phyloP scores from a whole-genome alignment of 2,113 vertebrate species.

The Sarotherodon lohbergeri region DNA sequence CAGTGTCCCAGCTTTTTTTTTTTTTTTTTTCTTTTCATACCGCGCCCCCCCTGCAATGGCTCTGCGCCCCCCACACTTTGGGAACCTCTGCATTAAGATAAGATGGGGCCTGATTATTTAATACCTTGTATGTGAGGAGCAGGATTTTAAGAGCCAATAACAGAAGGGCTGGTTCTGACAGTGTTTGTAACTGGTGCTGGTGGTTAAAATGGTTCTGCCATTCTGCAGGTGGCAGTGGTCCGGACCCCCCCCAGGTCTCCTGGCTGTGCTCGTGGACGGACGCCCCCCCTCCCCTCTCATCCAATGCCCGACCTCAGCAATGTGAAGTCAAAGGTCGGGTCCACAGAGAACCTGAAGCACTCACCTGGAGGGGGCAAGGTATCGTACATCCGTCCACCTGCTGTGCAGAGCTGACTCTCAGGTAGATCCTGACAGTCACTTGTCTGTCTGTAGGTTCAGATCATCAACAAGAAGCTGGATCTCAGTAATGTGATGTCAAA shows the following conservation, averaged over 20 bases:
- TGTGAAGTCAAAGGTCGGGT: conserved; percentile 87
- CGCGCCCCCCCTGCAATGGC: neutral
- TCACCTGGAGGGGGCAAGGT: conserved; percentile 91
- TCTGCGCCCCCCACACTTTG: no score
- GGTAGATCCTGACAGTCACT: neutral
- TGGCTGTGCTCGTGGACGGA: conserved; percentile 77
- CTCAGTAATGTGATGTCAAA: conserved; percentile 81
- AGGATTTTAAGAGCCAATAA: neutral
- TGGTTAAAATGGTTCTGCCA: neutral
- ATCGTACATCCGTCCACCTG: neutral
- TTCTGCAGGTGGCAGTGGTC: conserved; percentile 77
- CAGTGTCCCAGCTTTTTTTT: no score
- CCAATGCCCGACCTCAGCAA: conserved; percentile 91
- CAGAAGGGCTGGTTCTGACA: neutral
- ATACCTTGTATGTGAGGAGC: neutral
- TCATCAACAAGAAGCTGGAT: conserved; percentile 80
- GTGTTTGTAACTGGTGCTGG: neutral
- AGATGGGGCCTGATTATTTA: neutral
- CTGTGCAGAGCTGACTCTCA: no score
- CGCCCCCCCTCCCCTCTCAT: conserved; percentile 63
- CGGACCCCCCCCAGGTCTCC: conserved; percentile 89
- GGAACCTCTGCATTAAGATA: neutral
- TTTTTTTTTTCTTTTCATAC: no score
- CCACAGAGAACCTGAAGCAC: conserved; percentile 88
- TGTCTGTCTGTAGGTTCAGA: conserved; percentile 72